A percentile compares a stretch with the other conserved stretches of the same genome.
phyloP scores from a whole-genome alignment of 1,140 invertebrate genomes.

The Leptopilina boulardi region DNA sequence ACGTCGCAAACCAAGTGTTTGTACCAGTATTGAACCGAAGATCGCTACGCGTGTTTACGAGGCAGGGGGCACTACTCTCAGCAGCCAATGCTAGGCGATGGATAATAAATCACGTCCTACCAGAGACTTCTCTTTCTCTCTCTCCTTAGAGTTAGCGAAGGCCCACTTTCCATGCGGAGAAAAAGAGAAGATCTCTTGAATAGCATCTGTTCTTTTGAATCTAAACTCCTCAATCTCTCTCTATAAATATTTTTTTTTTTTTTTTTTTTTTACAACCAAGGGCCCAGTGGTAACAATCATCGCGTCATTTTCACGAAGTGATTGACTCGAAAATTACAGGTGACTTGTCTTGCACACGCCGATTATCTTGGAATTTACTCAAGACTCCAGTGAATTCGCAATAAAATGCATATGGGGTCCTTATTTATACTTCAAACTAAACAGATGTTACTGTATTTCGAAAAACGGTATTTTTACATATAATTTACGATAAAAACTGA shows the following conservation, averaged over 20 bases:
- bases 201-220: constrained; percentile 27
- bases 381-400: constrained; percentile 56
- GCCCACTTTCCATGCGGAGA: constrained; percentile 28
- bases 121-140: constrained; percentile 13
- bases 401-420: constrained; percentile 57
- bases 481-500: too few relatives aligned
- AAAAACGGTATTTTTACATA: too few relatives aligned
- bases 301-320: constrained; percentile 21
- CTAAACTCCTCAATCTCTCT: not conserved
- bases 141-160: not conserved
- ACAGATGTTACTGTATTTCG: constrained; percentile 59
- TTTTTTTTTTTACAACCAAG: not conserved
- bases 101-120: constrained; percentile 36
- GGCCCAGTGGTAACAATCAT: constrained; percentile 27
- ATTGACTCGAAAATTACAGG: constrained; percentile 56
- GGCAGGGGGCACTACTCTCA: constrained; percentile 27
- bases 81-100: constrained; percentile 33
- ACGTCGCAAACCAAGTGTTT: constrained; percentile 34
- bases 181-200: constrained; percentile 18
- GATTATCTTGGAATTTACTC: constrained; percentile 60
- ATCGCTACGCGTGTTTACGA: constrained; percentile 38
- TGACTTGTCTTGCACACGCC: constrained; percentile 55
- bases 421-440: constrained; percentile 52
- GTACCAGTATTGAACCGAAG: constrained; percentile 7
- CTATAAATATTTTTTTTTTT: not conserved